Base-by-base conservation (phyloP, 1,140 invertebrate species). In the Drosophila bocqueti region DNA sequence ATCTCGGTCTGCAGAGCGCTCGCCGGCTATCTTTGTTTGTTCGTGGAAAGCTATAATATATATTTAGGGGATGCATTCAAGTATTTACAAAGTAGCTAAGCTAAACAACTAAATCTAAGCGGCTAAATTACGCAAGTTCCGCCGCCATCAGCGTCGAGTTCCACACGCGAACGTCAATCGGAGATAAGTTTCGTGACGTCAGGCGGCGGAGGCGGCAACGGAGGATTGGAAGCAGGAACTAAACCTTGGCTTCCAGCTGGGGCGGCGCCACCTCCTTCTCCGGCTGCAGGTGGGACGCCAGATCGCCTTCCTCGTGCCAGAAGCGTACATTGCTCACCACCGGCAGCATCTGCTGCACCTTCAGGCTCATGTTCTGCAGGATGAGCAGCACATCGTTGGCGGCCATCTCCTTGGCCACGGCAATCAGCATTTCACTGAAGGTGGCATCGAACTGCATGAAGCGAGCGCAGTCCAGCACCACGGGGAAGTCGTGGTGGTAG, bases 401-500 rank as follows among this genome's bases (percentile, higher is more conserved):
- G 9, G 74, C 61, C 54, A 93, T 65, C 40, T 93, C 90, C 69
- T 92, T 92, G 58, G 90, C 84, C 36, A 93, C 77, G 21, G 82
- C 78, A 9, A 81, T 84, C 8, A 92, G 61, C 93, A 95, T 95
- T 92, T 95, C 94, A 2, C 94, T 93, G 3, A 95, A 94, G 1
- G 95, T 95, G 58, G 95, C 96, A 92, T 96, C 96, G 18, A 96
- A 92, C 38, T 93, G 94, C 74, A 94, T 93, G 59, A 96, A 94
- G 47, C 94, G 94, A 0, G 79, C 59, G 58, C 95, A 96, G 75
- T 96, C 94, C 3, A 96, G 45, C 0, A 96, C 93, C 10, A 96
- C 83, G 0, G 95, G 94, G 10, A 94, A 85, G 16, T 92, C 81
- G 47, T 89, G 81, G 16, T 68, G 83, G n/a, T 93, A 82, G 16